Base-by-base conservation (phyloP, 2,113 vertebrate species). In the Podarcis muralis region DNA sequence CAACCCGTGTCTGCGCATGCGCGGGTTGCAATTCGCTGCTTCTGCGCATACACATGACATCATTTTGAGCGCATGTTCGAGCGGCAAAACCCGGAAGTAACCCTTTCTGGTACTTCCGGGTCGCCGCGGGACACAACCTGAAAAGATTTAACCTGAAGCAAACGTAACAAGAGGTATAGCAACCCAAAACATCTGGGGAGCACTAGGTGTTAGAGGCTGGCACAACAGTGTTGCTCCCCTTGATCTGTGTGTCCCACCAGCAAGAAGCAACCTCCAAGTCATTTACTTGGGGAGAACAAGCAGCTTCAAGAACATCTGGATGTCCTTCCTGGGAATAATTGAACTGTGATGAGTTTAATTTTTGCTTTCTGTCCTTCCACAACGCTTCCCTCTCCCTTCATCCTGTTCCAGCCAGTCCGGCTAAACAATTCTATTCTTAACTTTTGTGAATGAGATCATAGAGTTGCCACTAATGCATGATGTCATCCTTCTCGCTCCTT, bases 401-500 rank as follows among this genome's bases (percentile, higher is more conserved):
- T 87, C 74, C 82, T 37, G 48, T 48, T 27, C 83, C 75, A 69
- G 68, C 20, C 0, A 0, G 13, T 32, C 83, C 23, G 35, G 4
- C 35, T 9, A 66, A 85, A 79, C 53, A 57, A 53, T 83, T 62
- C 1, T 69, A 85, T 35, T 77, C 35, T 66, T 85, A 84, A 48
- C 25, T 30, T 86, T 88, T 69, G 7, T 40, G 74, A 87, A 83
- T 86, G 86, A 66, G 74, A 89, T 81, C 0, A 0, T 66, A 88
- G 81, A 68, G 18, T 82, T 1, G 0, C 69, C 86, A 69, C 69
- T 85, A 84, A 83, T 87, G 11, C 74, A 59, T 84, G 4, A 0
- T 57, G 48, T 89, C 84, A 92, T 62, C 69, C 37, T 90, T 30
- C 62, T 43, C 13, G 25, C 65, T 84, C 69, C 0, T 37, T 90